These are phyloP conservation scores for Kryphioiulus occultus DNA, from an alignment of 2,888 invertebrate species.

Conservation along the genomic window DNA sequence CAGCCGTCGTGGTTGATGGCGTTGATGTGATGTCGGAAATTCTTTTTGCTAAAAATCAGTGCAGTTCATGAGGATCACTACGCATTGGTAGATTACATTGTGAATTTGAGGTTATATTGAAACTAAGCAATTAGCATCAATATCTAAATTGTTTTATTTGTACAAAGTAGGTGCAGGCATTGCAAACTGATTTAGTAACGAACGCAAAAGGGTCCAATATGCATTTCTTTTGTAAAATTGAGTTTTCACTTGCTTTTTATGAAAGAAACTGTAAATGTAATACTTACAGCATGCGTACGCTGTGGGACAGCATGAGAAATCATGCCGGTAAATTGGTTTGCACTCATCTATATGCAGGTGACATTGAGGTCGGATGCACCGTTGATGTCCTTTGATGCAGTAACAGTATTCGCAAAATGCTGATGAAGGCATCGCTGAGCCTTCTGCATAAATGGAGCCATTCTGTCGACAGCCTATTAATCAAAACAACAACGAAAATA, in stretches of 20 bases:
- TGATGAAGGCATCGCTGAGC: slow-evolving; percentile 82
- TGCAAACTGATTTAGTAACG: no score
- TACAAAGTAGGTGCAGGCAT: no score
- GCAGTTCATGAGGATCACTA: background rate
- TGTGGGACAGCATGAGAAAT: slow-evolving; percentile 49
- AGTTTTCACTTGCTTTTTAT: no score
- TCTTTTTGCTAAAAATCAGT: background rate
- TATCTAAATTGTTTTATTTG: no score
- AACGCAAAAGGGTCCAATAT: no score
- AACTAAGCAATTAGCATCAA: no score
- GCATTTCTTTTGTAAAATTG: no score
- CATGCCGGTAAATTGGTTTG: slow-evolving; percentile 47
- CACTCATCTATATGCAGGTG: slow-evolving; percentile 49
- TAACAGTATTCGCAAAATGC: slow-evolving; percentile 86
- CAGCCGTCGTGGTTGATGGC: slow-evolving; percentile 39
- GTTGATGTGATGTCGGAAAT: background rate
- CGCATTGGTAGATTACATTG: no score
- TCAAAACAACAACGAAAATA: background rate
- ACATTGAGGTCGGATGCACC: slow-evolving; percentile 65
- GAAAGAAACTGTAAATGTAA: no score
- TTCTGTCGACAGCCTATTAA: slow-evolving; percentile 39
- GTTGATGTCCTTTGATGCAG: slow-evolving; percentile 76
- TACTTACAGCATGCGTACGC: slow-evolving; percentile 50
- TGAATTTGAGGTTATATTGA: no score
- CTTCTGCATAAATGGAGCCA: slow-evolving; percentile 73